Evolutionary conservation across 64 coral and sea anemone genomes (phyloP), one percentile per base, ranked within the genome.

Genomic region (Platygyra sinensis): DNA sequence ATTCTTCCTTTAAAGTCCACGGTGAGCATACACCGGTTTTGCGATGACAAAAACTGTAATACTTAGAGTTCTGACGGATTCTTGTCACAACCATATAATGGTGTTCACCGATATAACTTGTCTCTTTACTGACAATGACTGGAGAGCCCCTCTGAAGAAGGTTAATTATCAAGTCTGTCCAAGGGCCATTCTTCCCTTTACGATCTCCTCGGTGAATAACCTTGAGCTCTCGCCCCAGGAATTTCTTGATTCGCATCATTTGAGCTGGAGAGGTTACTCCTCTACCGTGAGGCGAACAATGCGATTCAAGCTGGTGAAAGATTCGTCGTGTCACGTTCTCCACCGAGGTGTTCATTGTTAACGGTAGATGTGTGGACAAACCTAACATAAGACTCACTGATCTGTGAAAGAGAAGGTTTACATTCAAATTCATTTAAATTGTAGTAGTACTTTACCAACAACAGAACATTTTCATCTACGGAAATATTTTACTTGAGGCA

Each of bases 61-160:
- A 89, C 60, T 62, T 61, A 64, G 32, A n/a, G 11, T 77, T 88
- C 36, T 88, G 91, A 55, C 91, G 75, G 30, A 97, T 33, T 59
- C 77, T 71, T 30, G 95, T 94, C 52, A 52, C 95, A 10, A 97
- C 83, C 30, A 89, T 79, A 73, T 94, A 97, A 55, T 89, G 64
- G n/a, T 97, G 77, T 49, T 83, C 59, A 3, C 22, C 42, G 10
- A 51, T 55, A 28, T 32, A 72, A 3, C 42, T 64, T 13, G 80
- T 82, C 49, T 90, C 87, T 50, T 78, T 94, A n/a, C 87, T 94
- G 14, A 97, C 73, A 62, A 97, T 88, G 14, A 97, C 95, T 0
- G 95, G 95, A 10, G 32, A 33, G 17, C 95, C 83, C 38, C 88
- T 79, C 67, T 94, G 71, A 9, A 97, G 82, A 24, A 97, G 77